Evolutionary conservation across 2,113 vertebrate species (phyloP).

Genomic region (Burhinus oedicnemus): DNA sequence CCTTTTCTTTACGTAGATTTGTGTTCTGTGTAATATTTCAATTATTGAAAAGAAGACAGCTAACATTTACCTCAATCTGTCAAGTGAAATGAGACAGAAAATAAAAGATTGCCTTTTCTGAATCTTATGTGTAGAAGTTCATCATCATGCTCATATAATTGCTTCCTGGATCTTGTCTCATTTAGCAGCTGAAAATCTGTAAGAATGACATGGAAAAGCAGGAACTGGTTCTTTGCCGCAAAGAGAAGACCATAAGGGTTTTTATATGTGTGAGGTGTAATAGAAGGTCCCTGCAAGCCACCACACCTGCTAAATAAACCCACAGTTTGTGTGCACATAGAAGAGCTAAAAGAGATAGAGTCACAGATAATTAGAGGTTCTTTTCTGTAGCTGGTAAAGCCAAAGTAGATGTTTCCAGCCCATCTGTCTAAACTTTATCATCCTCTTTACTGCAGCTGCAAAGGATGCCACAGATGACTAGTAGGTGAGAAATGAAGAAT

Average conservation of each 20-base stretch:
- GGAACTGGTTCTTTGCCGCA: neutral
- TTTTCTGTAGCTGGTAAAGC: neutral
- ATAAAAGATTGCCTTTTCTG: neutral
- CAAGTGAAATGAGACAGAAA: slow-evolving; percentile 19
- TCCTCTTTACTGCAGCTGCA: neutral
- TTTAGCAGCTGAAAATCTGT: neutral
- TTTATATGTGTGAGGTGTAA: neutral
- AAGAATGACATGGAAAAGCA: neutral
- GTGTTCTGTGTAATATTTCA: neutral
- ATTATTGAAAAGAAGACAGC: neutral
- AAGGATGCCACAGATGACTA: neutral
- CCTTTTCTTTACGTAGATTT: neutral
- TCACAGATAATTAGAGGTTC: neutral
- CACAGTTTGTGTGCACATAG: neutral
- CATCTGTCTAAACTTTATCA: neutral
- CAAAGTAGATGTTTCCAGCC: neutral
- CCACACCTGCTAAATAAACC: neutral
- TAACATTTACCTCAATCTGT: neutral
- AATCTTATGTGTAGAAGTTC: neutral
- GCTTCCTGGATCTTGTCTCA: neutral
- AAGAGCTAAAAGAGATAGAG: neutral
- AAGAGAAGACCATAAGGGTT: neutral
- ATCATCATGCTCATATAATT: neutral
- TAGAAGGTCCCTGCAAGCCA: neutral
- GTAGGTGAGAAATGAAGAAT: neutral